Conservation (phyloP, 2,888 invertebrate genomes). For the Eulithis prunata region DNA sequence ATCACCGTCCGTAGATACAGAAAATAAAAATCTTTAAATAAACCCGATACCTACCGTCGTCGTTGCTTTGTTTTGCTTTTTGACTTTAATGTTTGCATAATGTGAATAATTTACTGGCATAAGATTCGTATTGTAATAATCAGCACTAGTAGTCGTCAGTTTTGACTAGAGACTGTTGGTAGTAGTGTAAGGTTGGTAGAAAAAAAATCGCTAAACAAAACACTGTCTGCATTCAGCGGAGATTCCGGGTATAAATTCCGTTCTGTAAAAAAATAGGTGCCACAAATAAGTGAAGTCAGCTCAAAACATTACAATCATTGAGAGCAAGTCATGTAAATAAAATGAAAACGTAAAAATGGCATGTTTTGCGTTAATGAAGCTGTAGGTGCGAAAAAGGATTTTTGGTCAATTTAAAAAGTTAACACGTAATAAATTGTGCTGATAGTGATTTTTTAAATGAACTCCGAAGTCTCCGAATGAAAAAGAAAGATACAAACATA, state of each 20-base stretch:
- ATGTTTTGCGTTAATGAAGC: conserved; percentile 6
- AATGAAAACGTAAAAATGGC: conserved; percentile 17
- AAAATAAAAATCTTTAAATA: conserved; percentile 55
- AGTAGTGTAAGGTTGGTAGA: no score
- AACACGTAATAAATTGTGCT: conserved; percentile 27
- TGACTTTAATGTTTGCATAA: no score
- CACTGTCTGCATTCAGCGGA: no score
- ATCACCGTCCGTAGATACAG: conserved; percentile 47
- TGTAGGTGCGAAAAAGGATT: conserved; percentile 7
- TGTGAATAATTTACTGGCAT: no score
- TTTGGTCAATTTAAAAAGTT: conserved; percentile 18
- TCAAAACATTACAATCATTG: conserved; percentile 15
- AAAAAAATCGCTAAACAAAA: no score
- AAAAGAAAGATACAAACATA: no score
- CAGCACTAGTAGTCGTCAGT: no score
- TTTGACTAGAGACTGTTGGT: no score
- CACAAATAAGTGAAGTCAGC: not conserved
- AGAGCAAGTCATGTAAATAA: conserved; percentile 29
- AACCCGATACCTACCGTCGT: not conserved
- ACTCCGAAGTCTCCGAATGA: not conserved
- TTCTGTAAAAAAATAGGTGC: not conserved
- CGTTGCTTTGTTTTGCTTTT: not conserved
- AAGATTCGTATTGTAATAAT: no score
- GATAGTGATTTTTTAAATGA: conserved; percentile 11
- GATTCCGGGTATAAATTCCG: no score